Evolutionary conservation across 2,797 vertebrate species (phyloP), one percentile per base, ranked within the genome.

Genomic region (Phrynocephalus guinanensis): DNA sequence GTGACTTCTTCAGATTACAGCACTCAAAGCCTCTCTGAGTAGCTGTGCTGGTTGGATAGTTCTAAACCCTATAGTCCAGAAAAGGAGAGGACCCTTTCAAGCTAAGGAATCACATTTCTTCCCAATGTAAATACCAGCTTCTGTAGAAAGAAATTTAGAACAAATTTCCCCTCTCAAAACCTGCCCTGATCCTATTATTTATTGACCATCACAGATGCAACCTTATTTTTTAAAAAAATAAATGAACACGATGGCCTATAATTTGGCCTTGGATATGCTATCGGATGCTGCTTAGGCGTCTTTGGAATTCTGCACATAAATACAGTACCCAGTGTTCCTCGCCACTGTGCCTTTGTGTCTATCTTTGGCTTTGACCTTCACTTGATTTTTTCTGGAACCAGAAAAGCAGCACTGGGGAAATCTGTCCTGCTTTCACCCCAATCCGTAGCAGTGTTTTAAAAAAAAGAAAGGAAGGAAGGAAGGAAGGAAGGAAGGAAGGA

Each of bases 401-500:
- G 11, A 52, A 9, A 44, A 48, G 1, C 2, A 15, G 20, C 3
- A 0, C 67, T 20, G 38, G 75, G 92, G 90, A 38, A 86, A 77
- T 72, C 0, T 0, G 24, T 89, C 82, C 72, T 18, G 63, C 78
- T 83, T 89, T 80, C 50, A 87, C 85, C 87, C 81, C 79, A 56
- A 68, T 93, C 93, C 91, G 91, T 91, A 93, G 91, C 92, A 90
- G 94, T 92, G 92, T 87, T 93, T 63, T 94, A 93, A 94, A 93
- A 93, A 88, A 90, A 91, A 94, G 33, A 33, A 33, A 33, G 33
- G 33, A 86, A 89, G 38, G 38, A 44, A 94, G 93, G 38, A 44
- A 94, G 93, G 95, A 92, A 94, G 93, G 91, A 91, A 93, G 92
- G 38, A 44, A 94, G 93, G 38, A 44, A 94, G 93, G 95, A 92